phyloP scores from a whole-genome alignment of 2,113 vertebrate genomes.

The Neoarius graeffei region DNA sequence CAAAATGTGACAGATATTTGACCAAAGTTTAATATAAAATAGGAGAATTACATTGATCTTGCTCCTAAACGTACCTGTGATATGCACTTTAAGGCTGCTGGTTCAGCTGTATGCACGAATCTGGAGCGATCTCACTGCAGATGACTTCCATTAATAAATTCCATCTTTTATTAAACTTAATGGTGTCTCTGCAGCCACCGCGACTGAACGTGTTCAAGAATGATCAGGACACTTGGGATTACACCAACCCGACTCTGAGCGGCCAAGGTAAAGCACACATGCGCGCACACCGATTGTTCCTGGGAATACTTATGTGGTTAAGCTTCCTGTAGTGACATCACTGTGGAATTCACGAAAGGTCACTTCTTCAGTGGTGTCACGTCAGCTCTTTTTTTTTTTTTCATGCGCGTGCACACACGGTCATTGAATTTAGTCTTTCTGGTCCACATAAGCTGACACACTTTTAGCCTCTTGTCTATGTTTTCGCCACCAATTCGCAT shows the following conservation, averaged over 20 bases:
- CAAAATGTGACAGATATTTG: no score
- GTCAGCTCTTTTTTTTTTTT: constrained; percentile 37
- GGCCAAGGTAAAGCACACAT: constrained; percentile 84
- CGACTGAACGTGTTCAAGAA: constrained; percentile 98
- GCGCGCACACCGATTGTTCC: constrained; percentile 49
- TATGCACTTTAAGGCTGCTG: no score
- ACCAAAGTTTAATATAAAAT: no score
- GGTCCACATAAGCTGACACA: neutral
- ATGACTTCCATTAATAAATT: neutral
- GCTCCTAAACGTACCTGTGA: no score
- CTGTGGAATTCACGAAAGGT: constrained; percentile 48
- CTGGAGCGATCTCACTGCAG: neutral
- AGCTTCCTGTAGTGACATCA: constrained; percentile 62
- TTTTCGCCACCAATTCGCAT: constrained; percentile 29
- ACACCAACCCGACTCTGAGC: constrained; percentile 91
- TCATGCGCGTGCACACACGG: neutral
- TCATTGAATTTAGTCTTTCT: neutral
- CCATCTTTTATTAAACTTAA: neutral
- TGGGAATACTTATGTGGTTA: constrained; percentile 63
- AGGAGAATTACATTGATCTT: no score
- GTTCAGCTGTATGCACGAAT: neutral
- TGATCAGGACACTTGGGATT: constrained; percentile 97
- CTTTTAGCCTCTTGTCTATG: neutral
- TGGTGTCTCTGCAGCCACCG: constrained; percentile 76
- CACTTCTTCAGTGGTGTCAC: constrained; percentile 58